Percentiles rank a stretch among this genome's conserved stretches.
Conservation (phyloP, 2,888 invertebrate species). For the Aspidiotus rigidus region DNA sequence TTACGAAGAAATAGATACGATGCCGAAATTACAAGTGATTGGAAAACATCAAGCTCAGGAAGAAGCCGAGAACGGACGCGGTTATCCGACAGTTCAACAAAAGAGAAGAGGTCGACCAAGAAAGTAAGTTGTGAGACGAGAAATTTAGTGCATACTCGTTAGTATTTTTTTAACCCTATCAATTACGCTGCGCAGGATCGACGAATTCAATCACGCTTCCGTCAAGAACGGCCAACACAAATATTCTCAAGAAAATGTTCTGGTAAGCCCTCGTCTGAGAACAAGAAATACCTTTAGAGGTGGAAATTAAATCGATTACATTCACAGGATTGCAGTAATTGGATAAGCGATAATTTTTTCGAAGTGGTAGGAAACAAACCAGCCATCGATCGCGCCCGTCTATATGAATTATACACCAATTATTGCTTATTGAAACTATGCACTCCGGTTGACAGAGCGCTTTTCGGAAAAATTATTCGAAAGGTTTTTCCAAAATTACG, state of each 20-base stretch:
- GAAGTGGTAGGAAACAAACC: slow-evolving; percentile 27
- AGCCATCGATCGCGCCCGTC: slow-evolving; percentile 24
- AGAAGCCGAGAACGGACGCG: slow-evolving; percentile 7
- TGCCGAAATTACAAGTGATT: slow-evolving; percentile 18
- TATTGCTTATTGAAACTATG: slow-evolving; percentile 26
- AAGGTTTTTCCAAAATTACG: slow-evolving; percentile 28
- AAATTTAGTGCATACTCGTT: background rate
- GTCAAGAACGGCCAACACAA: slow-evolving; percentile 25
- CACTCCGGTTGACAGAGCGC: slow-evolving; percentile 25
- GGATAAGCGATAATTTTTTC: slow-evolving; percentile 27
- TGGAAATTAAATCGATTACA: background rate
- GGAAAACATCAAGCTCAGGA: slow-evolving; percentile 4
- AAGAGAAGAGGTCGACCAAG: slow-evolving; percentile 24
- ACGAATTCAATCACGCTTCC: slow-evolving; percentile 13
- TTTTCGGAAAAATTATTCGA: slow-evolving; percentile 27
- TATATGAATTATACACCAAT: slow-evolving; percentile 27
- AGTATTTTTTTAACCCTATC: background rate
- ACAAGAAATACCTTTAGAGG: too few relatives aligned
- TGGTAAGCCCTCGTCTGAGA: background rate
- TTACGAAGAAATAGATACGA: background rate
- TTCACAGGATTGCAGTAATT: slow-evolving; percentile 23
- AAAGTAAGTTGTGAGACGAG: slow-evolving; percentile 10
- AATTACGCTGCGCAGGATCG: slow-evolving; percentile 11
- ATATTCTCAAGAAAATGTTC: slow-evolving; percentile 24
- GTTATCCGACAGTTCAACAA: slow-evolving; percentile 13